These are phyloP conservation scores for Desmodus rotundus DNA, from an alignment of 2,113 vertebrate genomes.

Conservation along the genomic window DNA sequence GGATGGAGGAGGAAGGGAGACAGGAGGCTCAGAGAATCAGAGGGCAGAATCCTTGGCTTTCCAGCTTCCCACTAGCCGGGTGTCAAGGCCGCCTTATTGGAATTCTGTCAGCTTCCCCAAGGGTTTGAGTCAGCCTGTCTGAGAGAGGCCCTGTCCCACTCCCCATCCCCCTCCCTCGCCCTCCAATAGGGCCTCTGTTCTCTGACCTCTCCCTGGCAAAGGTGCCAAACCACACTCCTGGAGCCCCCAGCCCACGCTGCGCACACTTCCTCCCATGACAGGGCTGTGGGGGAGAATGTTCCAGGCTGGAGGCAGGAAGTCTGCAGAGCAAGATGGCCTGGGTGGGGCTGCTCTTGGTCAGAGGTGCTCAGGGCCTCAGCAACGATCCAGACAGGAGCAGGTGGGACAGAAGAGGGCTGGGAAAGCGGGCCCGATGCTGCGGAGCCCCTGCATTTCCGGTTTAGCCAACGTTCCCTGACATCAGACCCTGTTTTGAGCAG, in stretches of 20 bases:
- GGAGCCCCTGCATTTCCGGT: background rate
- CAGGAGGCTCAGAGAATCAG: background rate
- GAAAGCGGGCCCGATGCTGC: rapidly evolving
- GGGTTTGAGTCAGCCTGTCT: slow-evolving; percentile 40
- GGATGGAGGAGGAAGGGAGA: background rate
- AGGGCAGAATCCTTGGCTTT: background rate
- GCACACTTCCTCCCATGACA: background rate
- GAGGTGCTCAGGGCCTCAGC: background rate
- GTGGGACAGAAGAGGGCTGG: background rate
- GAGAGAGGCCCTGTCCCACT: background rate
- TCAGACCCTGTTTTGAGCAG: background rate
- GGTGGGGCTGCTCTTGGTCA: background rate
- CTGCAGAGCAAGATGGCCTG: background rate
- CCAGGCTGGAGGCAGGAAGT: background rate
- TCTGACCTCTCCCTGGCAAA: slow-evolving; percentile 19
- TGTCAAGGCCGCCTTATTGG: background rate
- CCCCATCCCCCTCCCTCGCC: background rate
- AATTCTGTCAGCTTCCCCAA: background rate
- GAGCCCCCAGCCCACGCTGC: background rate
- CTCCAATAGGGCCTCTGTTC: slow-evolving; percentile 17
- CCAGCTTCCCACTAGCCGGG: background rate
- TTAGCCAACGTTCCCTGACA: background rate
- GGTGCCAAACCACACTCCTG: background rate
- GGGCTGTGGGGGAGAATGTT: background rate
- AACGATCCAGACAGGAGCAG: rapidly evolving